Conservation (phyloP, 2,113 vertebrate species). For the Sula dactylatra region DNA sequence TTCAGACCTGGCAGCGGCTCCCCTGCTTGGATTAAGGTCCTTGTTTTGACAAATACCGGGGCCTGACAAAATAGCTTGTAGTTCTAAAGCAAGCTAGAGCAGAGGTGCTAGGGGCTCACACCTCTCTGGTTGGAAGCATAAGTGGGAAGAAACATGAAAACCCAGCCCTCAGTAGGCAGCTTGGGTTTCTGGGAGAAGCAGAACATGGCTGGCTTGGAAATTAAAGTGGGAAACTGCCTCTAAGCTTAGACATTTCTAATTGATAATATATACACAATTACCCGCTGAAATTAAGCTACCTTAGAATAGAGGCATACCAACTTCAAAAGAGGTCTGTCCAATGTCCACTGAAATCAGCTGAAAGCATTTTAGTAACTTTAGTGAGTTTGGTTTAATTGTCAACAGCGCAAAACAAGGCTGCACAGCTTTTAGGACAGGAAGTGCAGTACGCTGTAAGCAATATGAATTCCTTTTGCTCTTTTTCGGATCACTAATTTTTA, state of each 20-base stretch:
- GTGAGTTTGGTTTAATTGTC: neutral
- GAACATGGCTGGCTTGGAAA: neutral
- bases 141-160: neutral
- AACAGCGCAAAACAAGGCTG: neutral
- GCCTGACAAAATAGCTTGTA: neutral
- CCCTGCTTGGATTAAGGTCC: neutral
- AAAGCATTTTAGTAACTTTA: neutral
- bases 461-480: slow-evolving; percentile 11
- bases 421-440: neutral
- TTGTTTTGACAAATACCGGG: neutral
- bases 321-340: neutral
- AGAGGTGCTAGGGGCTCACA: neutral
- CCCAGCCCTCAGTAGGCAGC: neutral
- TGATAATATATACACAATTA: neutral
- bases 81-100: neutral
- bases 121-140: neutral
- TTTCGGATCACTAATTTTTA: slow-evolving; percentile 31
- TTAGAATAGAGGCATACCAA: neutral
- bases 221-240: neutral
- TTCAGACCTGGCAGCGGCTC: neutral
- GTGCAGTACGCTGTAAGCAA: neutral
- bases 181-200: neutral
- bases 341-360: neutral
- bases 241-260: neutral
- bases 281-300: neutral